phyloP scores from a whole-genome alignment of 2,888 invertebrate genomes.

The Tetramorium bicarinatum region DNA sequence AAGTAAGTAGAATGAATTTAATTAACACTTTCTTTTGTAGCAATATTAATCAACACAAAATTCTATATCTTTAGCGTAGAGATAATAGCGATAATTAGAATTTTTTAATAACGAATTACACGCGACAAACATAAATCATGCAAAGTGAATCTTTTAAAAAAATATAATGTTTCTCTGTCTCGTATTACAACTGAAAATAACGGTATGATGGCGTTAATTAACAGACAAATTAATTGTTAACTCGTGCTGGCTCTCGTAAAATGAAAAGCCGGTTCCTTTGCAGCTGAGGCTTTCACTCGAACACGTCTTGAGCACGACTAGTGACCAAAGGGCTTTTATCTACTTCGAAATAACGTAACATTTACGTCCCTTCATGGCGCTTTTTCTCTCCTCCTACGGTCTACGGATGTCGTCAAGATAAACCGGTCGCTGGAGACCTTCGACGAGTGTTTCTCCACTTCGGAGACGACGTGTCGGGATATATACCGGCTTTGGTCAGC shows the following conservation, averaged over 20 bases:
- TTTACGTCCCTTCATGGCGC: constrained; percentile 48
- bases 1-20: background rate
- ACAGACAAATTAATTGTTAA: constrained; percentile 47
- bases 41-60: background rate
- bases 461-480: constrained; percentile 69
- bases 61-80: background rate
- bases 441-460: constrained; percentile 58
- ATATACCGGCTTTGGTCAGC: constrained; percentile 58
- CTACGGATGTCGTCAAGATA: constrained; percentile 70
- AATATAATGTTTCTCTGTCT: background rate
- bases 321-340: constrained; percentile 38
- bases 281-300: constrained; percentile 4
- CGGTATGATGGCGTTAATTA: background rate
- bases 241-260: background rate
- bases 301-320: constrained; percentile 22
- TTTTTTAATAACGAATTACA: background rate
- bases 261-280: background rate
- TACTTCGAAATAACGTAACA: constrained; percentile 54
- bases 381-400: constrained; percentile 51
- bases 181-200: background rate
- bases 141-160: background rate
- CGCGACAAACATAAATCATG: background rate
- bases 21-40: too few relatives aligned
- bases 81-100: background rate
- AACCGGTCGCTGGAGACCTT: constrained; percentile 73